Evolutionary conservation across 2,888 invertebrate species (phyloP).

Genomic region (Caenorhabditis doughertyi): DNA sequence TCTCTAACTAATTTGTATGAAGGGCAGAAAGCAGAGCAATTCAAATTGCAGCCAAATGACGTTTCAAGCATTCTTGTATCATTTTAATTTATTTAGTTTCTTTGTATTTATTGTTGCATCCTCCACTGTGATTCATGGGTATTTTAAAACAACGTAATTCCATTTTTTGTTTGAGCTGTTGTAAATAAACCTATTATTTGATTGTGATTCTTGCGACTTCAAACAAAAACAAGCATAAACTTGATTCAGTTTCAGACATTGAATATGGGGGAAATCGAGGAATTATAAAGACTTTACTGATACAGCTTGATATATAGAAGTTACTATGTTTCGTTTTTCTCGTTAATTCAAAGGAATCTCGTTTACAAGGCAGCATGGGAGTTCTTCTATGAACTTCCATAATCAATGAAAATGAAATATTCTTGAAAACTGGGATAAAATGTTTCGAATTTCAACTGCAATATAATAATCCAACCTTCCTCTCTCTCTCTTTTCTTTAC

Average conservation of each 20-base stretch:
- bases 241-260: no score
- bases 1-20: slow-evolving; percentile 57
- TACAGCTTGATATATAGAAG: no score
- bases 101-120: slow-evolving; percentile 22
- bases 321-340: no score
- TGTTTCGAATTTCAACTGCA: not conserved
- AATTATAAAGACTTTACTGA: no score
- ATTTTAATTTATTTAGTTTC: slow-evolving; percentile 33
- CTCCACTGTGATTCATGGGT: slow-evolving; percentile 41
- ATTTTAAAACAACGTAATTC: slow-evolving; percentile 30
- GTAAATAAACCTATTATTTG: not conserved
- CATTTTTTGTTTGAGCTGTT: not conserved
- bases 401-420: no score
- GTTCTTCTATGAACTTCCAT: no score
- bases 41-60: slow-evolving; percentile 55
- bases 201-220: no score
- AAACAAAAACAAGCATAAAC: no score
- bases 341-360: no score
- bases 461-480: not conserved
- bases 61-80: slow-evolving; percentile 53
- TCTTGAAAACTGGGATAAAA: no score
- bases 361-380: no score
- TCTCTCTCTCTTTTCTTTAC: not conserved
- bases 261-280: no score
- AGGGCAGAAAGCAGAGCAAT: slow-evolving; percentile 32